Evolutionary conservation across 1,140 invertebrate species (phyloP), one percentile per base, ranked within the genome.

Genomic region (Frieseomelitta varia): DNA sequence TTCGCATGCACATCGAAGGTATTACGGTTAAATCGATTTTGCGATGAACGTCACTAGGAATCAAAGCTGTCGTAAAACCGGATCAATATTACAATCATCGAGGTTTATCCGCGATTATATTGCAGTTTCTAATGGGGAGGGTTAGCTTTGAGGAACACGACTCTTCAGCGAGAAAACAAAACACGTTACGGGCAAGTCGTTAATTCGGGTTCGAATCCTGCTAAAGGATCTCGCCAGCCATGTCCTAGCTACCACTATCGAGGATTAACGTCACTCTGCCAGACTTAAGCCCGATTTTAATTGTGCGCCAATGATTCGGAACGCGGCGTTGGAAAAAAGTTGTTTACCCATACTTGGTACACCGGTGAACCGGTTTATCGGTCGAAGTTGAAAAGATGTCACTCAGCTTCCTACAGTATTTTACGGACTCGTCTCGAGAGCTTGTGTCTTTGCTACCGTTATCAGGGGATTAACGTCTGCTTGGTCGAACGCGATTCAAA

Each of bases 251-350:
- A 71, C 34, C 58, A 84, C 79, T 86, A 86, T 84, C 76, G 56
- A 53, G 81, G 85, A 86, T 86, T 86, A 86, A 73, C 85, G 85
- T 86, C 85, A 79, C 51, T 39, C 80, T 61, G 39, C 30, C 6
- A 39, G 81, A 63, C 69, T 84, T 79, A 79, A 84, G 81, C 76
- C 69, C 30, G 55, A 75, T 84, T 86, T 86, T 86, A 86, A 86
- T 86, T 86, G 85, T 81, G 34, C 55, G n/a, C 24, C 65, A 81
- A 79, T 84, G 75, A 84, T 86, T 74, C 69, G 74, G 68, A 69
- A 27, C 34, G 58, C 27, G 58, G 24, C 2, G 34, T 47, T 51
- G 73, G 19, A 78, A 85, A 84, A 81, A 73, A 67, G n/a, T 74
- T 67, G 81, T 58, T 84, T 68, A 61, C 27, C 68, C 84, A 61